Evolutionary conservation across 1,140 invertebrate species (phyloP), one percentile per base, ranked within the genome.

Genomic region (Lepidostoma basale): DNA sequence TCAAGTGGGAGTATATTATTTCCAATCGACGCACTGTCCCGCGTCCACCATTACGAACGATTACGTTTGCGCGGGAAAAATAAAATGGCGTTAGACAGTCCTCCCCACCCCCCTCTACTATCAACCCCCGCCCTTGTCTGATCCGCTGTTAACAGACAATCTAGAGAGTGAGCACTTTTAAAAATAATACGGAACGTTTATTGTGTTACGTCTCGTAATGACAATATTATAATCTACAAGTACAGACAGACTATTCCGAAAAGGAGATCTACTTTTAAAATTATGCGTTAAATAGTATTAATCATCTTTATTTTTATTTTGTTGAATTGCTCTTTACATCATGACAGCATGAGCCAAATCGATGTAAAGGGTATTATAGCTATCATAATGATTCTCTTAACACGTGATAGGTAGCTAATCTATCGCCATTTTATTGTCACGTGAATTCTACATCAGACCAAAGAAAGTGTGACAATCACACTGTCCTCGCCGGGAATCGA

Each of bases 101-200:
- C 67, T 64, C 44, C 14, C 49, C 39, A 45, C 62, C 36, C 52
- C 42, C 14, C 26, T 26, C 45, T 59, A 33, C n/a, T 39, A 62
- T 47, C 30, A 4, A 40, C 23, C 42, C 44, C 25, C 47, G 23
- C 26, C 25, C 45, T 56, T 36, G 36, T 28, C n/a, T 42, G 20
- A 47, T 67, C 60, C 60, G 33, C 66, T 68, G 66, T 72, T 68
- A 68, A 62, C 28, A 68, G 66, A 68, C 70, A 72, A 72, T 72
- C 70, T 72, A 72, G 52, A 60, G 62, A 54, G 65, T 62, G 70
- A 68, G 62, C 70, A 68, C 62, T 64, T 66, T 58, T 67, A 65
- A 67, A 72, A 72, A 72, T 68, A 72, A 66, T 67, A 72, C 66
- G 69, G 65, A 66, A 72, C 70, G 70, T 72, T 72, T 72, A 72